phyloP scores from a whole-genome alignment of 1,140 invertebrate genomes.

The Hermetia illucens region DNA sequence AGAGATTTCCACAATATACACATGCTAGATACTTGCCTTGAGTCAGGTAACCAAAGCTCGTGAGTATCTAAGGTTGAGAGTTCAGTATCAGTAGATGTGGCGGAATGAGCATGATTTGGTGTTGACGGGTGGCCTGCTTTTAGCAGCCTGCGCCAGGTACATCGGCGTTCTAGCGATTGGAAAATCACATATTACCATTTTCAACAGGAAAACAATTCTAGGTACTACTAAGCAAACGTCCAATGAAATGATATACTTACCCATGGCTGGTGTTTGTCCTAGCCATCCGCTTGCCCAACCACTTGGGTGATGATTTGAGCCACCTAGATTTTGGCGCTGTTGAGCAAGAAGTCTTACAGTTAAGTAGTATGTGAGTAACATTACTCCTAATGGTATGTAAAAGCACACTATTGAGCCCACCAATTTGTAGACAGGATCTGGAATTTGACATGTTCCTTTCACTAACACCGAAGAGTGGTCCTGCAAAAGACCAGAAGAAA shows the following conservation, averaged over 20 bases:
- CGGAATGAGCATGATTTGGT: constrained; percentile 53
- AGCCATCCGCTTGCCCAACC: constrained; percentile 47
- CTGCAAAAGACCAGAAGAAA: constrained; percentile 34
- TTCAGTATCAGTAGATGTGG: constrained; percentile 65
- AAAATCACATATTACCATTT: constrained; percentile 10
- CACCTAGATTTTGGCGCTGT: constrained; percentile 58
- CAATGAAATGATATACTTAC: constrained; percentile 27
- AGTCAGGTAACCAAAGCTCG: constrained; percentile 65
- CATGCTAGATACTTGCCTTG: constrained; percentile 36
- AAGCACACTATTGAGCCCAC: constrained; percentile 91
- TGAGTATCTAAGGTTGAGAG: constrained; percentile 63
- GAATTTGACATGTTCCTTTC: constrained; percentile 69
- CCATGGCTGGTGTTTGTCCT: constrained; percentile 37
- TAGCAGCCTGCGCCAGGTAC: constrained; percentile 45
- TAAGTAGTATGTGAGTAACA: constrained; percentile 84
- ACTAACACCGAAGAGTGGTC: constrained; percentile 66
- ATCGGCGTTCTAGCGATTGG: constrained; percentile 38
- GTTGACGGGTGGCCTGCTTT: constrained; percentile 37
- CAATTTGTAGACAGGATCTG: constrained; percentile 77
- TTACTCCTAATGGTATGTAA: constrained; percentile 87
- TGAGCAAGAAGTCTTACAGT: constrained; percentile 70
- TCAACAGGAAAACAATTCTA: constrained; percentile 3
- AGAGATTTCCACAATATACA: too few relatives aligned
- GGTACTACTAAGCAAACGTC: not conserved
- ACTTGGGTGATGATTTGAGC: constrained; percentile 21